phyloP scores from a whole-genome alignment of 2,888 invertebrate genomes.

The Stenichneumon culpator region DNA sequence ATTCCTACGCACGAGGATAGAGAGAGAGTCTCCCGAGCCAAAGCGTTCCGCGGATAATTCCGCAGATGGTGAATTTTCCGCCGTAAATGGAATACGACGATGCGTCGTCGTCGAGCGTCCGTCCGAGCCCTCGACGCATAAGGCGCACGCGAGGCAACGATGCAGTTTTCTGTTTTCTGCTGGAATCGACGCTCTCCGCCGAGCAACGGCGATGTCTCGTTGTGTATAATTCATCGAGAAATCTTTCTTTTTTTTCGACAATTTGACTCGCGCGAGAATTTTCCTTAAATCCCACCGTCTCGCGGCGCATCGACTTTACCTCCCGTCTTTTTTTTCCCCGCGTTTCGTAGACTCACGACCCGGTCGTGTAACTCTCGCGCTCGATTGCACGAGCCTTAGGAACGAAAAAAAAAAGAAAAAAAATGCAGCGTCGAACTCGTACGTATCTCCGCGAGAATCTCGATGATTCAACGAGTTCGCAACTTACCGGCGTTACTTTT shows the following conservation, averaged over 20 bases:
- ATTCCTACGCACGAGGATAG: constrained; percentile 60
- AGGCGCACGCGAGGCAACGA: constrained; percentile 58
- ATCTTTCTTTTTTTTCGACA: no score
- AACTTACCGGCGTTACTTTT: not conserved
- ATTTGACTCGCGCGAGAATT: no score
- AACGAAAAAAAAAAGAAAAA: not conserved
- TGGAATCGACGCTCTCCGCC: constrained; percentile 24
- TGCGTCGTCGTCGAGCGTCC: constrained; percentile 71
- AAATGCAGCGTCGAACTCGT: constrained; percentile 41
- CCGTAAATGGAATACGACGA: constrained; percentile 78
- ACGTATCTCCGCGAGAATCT: constrained; percentile 10
- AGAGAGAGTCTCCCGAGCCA: constrained; percentile 18
- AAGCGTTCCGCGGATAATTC: constrained; percentile 67
- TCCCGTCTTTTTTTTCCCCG: constrained; percentile 64
- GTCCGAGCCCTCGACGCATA: constrained; percentile 57
- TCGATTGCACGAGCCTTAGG: constrained; percentile 41
- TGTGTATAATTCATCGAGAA: constrained; percentile 32
- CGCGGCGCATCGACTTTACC: constrained; percentile 59
- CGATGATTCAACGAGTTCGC: not conserved
- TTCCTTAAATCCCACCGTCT: constrained; percentile 31
- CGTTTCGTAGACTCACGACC: constrained; percentile 22
- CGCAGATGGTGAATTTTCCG: constrained; percentile 78
- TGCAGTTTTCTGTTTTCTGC: constrained; percentile 54
- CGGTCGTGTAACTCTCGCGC: constrained; percentile 29
- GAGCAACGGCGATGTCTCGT: constrained; percentile 9